Percentiles rank a stretch among this genome's conserved stretches.
These are phyloP conservation scores for Oikopleura vanhoeffeni DNA, from an alignment of 23 tunicate species.

Conservation along the genomic window DNA sequence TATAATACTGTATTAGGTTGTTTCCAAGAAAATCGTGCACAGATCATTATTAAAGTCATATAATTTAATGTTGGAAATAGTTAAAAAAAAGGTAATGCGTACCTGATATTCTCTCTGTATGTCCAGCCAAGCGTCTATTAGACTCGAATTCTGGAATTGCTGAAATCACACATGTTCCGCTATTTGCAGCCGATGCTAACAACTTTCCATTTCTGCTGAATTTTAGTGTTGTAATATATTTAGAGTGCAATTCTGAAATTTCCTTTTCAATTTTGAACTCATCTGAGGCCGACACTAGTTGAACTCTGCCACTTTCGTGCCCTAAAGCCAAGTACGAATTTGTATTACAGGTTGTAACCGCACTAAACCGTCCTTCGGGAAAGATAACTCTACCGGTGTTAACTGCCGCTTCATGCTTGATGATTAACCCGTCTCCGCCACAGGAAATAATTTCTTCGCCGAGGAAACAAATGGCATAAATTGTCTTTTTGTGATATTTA, in stretches of 20 bases:
- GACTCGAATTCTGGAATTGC: background rate
- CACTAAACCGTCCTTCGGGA: background rate
- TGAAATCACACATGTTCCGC: background rate
- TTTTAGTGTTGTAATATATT: background rate
- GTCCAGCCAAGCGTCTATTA: background rate
- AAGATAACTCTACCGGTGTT: background rate
- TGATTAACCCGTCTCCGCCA: conserved; percentile 60
- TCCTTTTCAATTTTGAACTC: too few species aligned
- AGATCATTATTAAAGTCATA: too few species aligned
- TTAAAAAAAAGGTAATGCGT: too few species aligned
- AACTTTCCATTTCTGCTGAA: background rate
- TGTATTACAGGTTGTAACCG: background rate
- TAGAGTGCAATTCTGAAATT: background rate
- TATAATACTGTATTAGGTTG: too few species aligned
- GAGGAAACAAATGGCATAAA: background rate
- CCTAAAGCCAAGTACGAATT: background rate
- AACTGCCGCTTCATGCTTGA: conserved; percentile 29
- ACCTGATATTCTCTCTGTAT: background rate
- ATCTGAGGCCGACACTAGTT: background rate
- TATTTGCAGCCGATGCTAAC: background rate
- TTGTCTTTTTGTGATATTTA: background rate
- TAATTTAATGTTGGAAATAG: too few species aligned
- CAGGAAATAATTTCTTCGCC: conserved; percentile 24
- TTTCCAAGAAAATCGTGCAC: too few species aligned
- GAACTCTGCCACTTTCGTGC: background rate